A percentile compares a stretch with the other conserved stretches of the same genome.
These are phyloP conservation scores for Indri indri DNA, from an alignment of 2,113 vertebrate species.

Conservation along the genomic window DNA sequence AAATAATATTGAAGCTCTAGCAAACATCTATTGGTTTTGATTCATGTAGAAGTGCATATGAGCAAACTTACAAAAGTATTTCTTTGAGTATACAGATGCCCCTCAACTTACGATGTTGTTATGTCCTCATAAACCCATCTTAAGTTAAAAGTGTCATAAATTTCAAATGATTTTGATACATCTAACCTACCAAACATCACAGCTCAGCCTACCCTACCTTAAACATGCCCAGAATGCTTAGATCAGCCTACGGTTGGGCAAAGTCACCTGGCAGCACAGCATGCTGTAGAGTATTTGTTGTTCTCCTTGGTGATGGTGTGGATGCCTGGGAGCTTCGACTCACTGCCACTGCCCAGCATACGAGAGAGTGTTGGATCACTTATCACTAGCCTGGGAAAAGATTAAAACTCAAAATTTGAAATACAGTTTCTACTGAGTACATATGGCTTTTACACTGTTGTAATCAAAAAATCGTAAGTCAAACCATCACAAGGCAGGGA, in stretches of 20 bases:
- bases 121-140: background rate
- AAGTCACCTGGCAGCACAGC: background rate
- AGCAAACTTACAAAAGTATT: background rate
- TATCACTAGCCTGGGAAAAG: background rate
- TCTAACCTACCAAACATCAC: background rate
- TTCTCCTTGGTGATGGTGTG: background rate
- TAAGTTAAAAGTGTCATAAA: background rate
- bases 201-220: background rate
- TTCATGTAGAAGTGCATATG: background rate
- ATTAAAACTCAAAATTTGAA: background rate
- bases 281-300: background rate
- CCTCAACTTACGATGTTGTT: background rate
- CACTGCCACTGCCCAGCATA: background rate
- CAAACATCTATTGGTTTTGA: background rate
- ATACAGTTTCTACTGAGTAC: background rate
- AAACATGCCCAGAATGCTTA: background rate
- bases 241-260: background rate
- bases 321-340: background rate
- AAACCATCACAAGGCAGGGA: background rate
- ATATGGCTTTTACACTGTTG: background rate
- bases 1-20: background rate
- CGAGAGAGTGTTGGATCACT: background rate
- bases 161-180: background rate
- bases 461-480: background rate
- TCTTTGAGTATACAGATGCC: background rate